Percentiles rank a stretch among this genome's conserved stretches.
phyloP scores from a whole-genome alignment of 2,888 invertebrate genomes.

The Phyto melanocephala region DNA sequence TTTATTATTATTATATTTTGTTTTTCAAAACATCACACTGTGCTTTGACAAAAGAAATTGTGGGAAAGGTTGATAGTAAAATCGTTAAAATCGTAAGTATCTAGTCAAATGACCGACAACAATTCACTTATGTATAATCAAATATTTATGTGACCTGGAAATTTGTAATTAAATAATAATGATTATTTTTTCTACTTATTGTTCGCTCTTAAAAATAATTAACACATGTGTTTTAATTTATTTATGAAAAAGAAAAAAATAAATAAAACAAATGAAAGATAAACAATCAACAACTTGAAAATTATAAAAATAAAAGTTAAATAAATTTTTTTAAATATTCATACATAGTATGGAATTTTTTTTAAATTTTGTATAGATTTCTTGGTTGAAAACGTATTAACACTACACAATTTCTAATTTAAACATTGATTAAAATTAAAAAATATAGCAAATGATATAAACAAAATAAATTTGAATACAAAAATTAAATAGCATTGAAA shows the following conservation, averaged over 20 bases:
- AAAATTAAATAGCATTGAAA: too few relatives aligned
- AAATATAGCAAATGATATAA: too few relatives aligned
- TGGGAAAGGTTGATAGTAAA: too few relatives aligned
- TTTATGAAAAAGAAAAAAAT: background rate
- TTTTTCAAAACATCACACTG: too few relatives aligned
- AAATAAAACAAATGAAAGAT: background rate
- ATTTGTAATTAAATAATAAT: slow-evolving; percentile 35
- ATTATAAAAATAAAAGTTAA: background rate
- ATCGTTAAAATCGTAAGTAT: background rate
- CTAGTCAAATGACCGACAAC: slow-evolving; percentile 23
- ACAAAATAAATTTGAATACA: too few relatives aligned
- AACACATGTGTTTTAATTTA: slow-evolving; percentile 32
- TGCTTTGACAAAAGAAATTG: too few relatives aligned
- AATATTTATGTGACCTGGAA: slow-evolving; percentile 50
- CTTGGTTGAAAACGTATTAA: too few relatives aligned
- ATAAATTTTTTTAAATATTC: background rate
- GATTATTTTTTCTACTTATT: background rate
- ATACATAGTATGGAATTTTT: too few relatives aligned
- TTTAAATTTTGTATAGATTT: too few relatives aligned
- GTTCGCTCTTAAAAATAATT: background rate
- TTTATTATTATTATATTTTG: too few relatives aligned
- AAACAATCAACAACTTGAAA: background rate
- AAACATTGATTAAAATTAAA: too few relatives aligned
- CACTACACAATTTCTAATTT: too few relatives aligned
- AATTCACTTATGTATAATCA: slow-evolving; percentile 21